phyloP scores from a whole-genome alignment of 2,113 vertebrate species.

The Cercopithecus mona region DNA sequence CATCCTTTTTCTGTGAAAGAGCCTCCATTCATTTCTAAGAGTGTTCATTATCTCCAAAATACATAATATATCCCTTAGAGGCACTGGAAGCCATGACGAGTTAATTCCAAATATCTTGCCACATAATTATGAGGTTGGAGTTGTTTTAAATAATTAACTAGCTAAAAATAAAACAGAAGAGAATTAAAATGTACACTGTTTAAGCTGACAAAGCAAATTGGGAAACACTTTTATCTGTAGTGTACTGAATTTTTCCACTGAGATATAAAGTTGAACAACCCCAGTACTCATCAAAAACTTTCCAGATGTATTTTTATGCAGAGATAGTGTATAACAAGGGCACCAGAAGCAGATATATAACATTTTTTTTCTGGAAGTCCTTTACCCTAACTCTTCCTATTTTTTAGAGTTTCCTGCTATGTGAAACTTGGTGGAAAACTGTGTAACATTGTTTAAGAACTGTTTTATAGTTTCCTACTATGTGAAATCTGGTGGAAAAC shows the following conservation, averaged over 20 bases:
- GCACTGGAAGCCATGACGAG: background rate
- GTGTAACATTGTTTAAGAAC: background rate
- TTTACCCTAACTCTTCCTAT: background rate
- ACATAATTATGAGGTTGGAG: background rate
- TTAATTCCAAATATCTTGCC: background rate
- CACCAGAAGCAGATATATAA: background rate
- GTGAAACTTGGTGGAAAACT: background rate
- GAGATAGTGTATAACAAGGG: background rate
- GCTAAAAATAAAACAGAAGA: background rate
- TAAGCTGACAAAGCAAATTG: background rate
- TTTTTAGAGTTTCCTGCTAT: background rate
- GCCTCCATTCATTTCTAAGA: background rate
- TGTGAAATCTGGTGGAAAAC: no score
- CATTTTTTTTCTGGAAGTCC: background rate
- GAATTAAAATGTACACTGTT: background rate
- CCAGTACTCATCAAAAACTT: background rate
- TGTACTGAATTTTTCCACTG: background rate
- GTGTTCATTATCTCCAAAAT: background rate
- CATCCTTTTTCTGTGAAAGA: background rate
- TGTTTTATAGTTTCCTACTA: no score
- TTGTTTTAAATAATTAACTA: background rate
- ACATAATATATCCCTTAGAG: background rate
- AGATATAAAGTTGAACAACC: background rate
- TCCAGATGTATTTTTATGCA: background rate
- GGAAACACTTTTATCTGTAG: background rate